Percentiles rank a stretch among this genome's conserved stretches.
These are phyloP conservation scores for Erynnis tages DNA, from an alignment of 2,888 invertebrate genomes.

Conservation along the genomic window DNA sequence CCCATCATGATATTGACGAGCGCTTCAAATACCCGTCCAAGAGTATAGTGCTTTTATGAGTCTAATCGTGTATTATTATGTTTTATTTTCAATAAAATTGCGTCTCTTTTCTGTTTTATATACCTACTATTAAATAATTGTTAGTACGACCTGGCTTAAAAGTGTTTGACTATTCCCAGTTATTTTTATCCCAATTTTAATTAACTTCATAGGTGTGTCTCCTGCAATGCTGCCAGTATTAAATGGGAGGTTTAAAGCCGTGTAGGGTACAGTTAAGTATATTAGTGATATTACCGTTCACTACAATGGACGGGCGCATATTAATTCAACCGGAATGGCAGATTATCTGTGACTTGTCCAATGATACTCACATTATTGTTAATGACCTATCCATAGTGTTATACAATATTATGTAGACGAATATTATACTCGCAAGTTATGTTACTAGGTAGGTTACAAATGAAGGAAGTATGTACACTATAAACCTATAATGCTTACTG, in stretches of 20 bases:
- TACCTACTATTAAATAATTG: background rate
- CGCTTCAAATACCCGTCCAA: background rate
- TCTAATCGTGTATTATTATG: background rate
- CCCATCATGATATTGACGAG: background rate
- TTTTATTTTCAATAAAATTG: background rate
- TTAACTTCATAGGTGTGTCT: too few species aligned
- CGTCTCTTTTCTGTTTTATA: background rate
- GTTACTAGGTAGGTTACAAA: background rate
- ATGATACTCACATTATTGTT: constrained; percentile 16
- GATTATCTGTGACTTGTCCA: constrained; percentile 17
- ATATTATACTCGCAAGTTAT: background rate
- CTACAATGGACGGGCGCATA: constrained; percentile 1
- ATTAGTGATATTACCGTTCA: constrained; percentile 12
- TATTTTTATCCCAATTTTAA: too few species aligned
- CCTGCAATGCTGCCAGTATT: background rate
- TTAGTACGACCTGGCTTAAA: background rate
- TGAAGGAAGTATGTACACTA: too few species aligned
- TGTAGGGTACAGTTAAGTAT: constrained; percentile 4
- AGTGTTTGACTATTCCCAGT: too few species aligned
- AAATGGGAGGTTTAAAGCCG: background rate
- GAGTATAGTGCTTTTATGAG: background rate
- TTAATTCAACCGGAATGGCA: constrained; percentile 9
- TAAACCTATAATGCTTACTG: too few species aligned
- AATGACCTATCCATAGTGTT: constrained; percentile 2
- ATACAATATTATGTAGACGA: background rate